phyloP scores from a whole-genome alignment of 2,888 invertebrate species.

The Scotopteryx bipunctaria region DNA sequence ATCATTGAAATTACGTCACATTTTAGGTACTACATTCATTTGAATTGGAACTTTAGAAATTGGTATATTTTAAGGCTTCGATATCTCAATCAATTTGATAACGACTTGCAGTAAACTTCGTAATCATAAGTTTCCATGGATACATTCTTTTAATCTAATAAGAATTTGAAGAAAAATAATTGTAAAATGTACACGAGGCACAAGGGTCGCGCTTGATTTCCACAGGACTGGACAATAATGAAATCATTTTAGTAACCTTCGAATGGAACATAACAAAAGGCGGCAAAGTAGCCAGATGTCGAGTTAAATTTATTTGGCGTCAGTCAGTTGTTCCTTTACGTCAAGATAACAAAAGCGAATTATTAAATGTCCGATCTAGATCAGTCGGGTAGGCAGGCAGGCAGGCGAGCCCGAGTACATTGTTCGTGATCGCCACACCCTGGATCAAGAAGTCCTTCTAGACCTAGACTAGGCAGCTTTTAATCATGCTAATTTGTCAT shows the following conservation, averaged over 20 bases:
- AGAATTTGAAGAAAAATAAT: not conserved
- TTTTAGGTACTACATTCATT: constrained; percentile 29
- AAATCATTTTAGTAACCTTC: constrained; percentile 16
- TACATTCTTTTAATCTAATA: not conserved
- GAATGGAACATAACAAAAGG: constrained; percentile 33
- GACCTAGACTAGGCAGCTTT: constrained; percentile 54
- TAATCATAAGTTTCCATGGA: not conserved
- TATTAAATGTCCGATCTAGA: constrained; percentile 59
- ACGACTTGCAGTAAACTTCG: not conserved
- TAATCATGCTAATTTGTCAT: constrained; percentile 69
- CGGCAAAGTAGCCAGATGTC: constrained; percentile 37
- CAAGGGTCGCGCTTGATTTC: not conserved
- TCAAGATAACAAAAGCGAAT: constrained; percentile 58
- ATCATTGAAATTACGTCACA: constrained; percentile 64
- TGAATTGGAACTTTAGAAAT: constrained; percentile 31
- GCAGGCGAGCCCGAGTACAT: constrained; percentile 42
- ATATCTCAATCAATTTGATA: constrained; percentile 3
- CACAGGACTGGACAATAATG: not conserved
- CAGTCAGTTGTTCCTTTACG: constrained; percentile 46
- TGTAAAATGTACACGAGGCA: no score
- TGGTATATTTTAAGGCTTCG: constrained; percentile 1
- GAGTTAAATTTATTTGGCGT: constrained; percentile 45
- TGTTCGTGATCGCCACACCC: constrained; percentile 76
- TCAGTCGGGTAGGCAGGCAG: constrained; percentile 42
- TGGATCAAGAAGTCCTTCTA: constrained; percentile 64